Evolutionary conservation across 2,113 vertebrate species (phyloP).

Genomic region (Ceyx melanurus): DNA sequence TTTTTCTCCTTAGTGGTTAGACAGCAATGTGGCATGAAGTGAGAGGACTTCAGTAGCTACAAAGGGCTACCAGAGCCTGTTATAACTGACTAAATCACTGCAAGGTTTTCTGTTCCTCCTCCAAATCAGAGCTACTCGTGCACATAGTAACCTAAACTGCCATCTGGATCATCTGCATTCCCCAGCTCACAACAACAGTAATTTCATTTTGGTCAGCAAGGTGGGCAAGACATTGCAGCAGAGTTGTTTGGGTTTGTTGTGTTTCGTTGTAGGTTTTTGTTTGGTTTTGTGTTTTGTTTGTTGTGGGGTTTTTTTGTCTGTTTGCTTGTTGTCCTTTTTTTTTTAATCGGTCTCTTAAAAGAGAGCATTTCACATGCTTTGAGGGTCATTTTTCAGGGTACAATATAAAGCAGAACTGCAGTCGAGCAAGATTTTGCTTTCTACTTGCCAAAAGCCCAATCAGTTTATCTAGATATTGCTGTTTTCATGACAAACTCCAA

Average conservation of each 20-base stretch:
- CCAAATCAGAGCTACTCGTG: neutral
- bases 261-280: neutral
- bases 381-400: neutral
- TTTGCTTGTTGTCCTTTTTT: no score
- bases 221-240: neutral
- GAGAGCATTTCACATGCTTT: neutral
- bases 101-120: neutral
- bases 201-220: neutral
- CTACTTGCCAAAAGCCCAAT: neutral
- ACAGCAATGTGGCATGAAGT: neutral
- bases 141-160: neutral
- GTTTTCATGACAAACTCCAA: neutral
- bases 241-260: neutral
- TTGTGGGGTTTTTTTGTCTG: no score
- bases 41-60: neutral
- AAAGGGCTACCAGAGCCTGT: rapidly evolving
- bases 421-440: neutral
- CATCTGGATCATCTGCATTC: neutral
- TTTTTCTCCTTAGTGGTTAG: neutral
- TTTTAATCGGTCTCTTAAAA: neutral
- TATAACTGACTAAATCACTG: neutral
- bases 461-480: neutral
- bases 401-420: neutral
- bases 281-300: neutral
- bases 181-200: neutral